A percentile compares a stretch with the other conserved stretches of the same genome.
Evolutionary conservation across 2,797 vertebrate species (phyloP).

Genomic region (Pipistrellus pygmaeus): DNA sequence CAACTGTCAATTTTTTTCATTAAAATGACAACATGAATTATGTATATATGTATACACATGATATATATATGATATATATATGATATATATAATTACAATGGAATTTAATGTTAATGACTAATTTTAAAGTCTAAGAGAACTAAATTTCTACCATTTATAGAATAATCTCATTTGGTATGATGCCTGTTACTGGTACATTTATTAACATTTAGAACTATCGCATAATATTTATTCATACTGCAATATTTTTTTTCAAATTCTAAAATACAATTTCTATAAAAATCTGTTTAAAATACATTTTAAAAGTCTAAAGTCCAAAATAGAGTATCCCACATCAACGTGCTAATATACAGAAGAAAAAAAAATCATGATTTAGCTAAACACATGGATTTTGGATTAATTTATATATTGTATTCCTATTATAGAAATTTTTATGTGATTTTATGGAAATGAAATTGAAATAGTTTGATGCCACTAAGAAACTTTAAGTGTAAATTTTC

Average conservation of each 20-base stretch:
- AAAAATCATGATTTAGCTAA: neutral
- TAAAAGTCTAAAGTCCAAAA: neutral
- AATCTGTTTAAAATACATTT: neutral
- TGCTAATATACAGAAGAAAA: neutral
- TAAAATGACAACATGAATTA: conserved; percentile 27
- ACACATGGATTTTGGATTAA: neutral
- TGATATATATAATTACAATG: neutral
- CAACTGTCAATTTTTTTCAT: conserved; percentile 38
- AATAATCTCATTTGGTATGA: conserved; percentile 32
- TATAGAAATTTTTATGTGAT: neutral
- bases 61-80: neutral
- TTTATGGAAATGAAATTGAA: conserved; percentile 44
- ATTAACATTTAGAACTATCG: neutral
- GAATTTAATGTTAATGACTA: conserved; percentile 24
- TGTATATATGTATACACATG: neutral
- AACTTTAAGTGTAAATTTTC: conserved; percentile 17
- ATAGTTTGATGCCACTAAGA: neutral
- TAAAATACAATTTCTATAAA: neutral
- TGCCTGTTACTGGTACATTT: neutral
- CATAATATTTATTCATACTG: neutral
- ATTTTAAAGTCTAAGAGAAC: conserved; percentile 24
- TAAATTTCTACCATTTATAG: neutral
- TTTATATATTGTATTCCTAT: neutral
- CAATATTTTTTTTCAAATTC: conserved; percentile 9
- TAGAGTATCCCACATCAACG: fast-evolving